Evolutionary conservation across 2,113 vertebrate species (phyloP).

Genomic region (Seriola dumerili): DNA sequence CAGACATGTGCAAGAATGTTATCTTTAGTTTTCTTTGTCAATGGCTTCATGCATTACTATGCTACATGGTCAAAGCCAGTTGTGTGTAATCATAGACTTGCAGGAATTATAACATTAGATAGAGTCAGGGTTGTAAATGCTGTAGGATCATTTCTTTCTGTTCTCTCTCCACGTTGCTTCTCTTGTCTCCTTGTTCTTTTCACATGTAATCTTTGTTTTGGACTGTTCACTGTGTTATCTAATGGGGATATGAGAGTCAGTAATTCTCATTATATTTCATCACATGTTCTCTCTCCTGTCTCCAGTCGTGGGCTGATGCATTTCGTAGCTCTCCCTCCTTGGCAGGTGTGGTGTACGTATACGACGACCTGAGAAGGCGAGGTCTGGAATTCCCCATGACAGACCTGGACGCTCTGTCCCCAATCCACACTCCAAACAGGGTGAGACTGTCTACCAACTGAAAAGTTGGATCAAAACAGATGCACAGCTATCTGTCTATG

Average conservation of each 20-base stretch:
- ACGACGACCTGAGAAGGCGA: constrained; percentile 93
- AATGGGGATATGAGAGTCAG: background rate
- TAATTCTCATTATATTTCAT: background rate
- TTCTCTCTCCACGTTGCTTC: background rate
- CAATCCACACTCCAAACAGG: constrained; percentile 97
- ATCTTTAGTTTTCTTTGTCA: constrained; percentile 15
- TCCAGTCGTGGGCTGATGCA: constrained; percentile 96
- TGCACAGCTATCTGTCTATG: constrained; percentile 1
- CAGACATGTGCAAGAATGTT: background rate
- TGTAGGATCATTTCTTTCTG: background rate
- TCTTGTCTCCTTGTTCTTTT: constrained; percentile 9
- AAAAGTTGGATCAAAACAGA: background rate
- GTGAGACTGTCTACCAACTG: constrained; percentile 75
- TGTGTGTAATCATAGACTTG: background rate
- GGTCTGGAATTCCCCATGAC: constrained; percentile 99
- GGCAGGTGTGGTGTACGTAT: constrained; percentile 92
- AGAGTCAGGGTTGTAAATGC: background rate
- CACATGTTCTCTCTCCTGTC: background rate
- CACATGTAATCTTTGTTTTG: background rate
- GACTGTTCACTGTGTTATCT: background rate
- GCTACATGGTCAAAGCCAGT: background rate
- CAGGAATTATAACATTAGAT: constrained; percentile 23
- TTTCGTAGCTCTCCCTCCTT: constrained; percentile 95
- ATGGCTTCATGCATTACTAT: background rate
- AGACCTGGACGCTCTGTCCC: constrained; percentile 95